These are phyloP conservation scores for Holacanthella duospinosa DNA, from an alignment of 2,888 invertebrate species.

Conservation along the genomic window DNA sequence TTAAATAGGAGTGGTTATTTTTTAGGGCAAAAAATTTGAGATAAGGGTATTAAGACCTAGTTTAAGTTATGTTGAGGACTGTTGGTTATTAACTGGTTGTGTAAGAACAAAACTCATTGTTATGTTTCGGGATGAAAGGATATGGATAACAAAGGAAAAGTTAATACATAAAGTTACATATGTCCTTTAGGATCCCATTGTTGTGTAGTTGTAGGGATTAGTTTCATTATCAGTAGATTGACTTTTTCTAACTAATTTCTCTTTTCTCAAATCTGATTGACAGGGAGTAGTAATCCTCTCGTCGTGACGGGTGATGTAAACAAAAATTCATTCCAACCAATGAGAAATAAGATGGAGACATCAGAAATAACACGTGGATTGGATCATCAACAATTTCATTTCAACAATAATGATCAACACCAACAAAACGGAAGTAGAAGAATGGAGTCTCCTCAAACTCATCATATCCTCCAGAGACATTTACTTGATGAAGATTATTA, in stretches of 20 bases:
- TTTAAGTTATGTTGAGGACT: too few relatives aligned
- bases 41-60: too few relatives aligned
- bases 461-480: neutral
- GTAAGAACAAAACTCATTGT: too few relatives aligned
- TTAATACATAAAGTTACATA: too few relatives aligned
- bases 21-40: too few relatives aligned
- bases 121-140: too few relatives aligned
- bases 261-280: conserved; percentile 36
- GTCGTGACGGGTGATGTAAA: conserved; percentile 35
- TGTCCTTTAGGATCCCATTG: too few relatives aligned
- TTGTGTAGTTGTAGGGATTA: too few relatives aligned
- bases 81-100: too few relatives aligned
- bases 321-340: conserved; percentile 31
- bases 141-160: too few relatives aligned
- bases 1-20: too few relatives aligned
- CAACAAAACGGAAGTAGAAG: neutral
- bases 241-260: conserved; percentile 16
- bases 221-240: too few relatives aligned
- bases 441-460: neutral
- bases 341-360: conserved; percentile 18
- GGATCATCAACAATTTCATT: conserved; percentile 16
- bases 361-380: conserved; percentile 15
- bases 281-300: conserved; percentile 31
- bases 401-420: neutral
- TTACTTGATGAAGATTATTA: neutral